Percentiles rank a stretch among this genome's conserved stretches.
phyloP scores from a whole-genome alignment of 2,797 vertebrate species.

The Heliangelus exortis region DNA sequence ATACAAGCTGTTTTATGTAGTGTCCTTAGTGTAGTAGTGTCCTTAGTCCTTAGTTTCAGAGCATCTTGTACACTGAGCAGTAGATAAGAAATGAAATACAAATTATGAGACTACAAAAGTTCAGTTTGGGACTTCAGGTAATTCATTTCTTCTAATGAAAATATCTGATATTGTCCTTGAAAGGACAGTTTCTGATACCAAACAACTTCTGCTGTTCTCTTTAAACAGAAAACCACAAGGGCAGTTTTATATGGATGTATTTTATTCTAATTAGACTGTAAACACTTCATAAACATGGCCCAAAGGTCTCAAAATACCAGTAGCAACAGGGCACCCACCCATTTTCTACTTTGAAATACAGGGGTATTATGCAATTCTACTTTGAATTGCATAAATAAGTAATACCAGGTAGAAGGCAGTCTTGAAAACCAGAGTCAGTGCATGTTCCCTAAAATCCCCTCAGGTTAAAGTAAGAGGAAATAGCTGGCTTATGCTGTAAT shows the following conservation, averaged over 20 bases:
- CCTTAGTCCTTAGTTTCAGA: not conserved
- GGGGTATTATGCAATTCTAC: too few species aligned
- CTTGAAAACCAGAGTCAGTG: not conserved
- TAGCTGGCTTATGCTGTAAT: not conserved
- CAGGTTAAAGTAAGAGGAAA: conserved; percentile 1
- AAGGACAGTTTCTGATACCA: not conserved
- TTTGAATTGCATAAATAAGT: not conserved
- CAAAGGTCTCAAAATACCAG: not conserved
- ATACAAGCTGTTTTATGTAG: not conserved
- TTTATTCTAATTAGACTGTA: not conserved
- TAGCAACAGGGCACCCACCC: not conserved
- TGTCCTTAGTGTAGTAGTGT: not conserved
- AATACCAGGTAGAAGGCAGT: not conserved
- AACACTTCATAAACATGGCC: not conserved
- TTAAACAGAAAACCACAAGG: not conserved
- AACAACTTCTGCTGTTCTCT: not conserved
- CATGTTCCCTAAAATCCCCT: not conserved
- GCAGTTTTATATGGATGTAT: not conserved
- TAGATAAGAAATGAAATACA: not conserved
- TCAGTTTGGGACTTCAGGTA: not conserved
- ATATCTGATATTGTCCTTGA: not conserved
- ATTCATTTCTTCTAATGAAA: not conserved
- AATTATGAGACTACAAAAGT: not conserved
- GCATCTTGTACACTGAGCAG: not conserved
- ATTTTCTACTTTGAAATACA: not conserved